Percentiles rank a stretch among this genome's conserved stretches.
These are phyloP conservation scores for Anguilla japonica DNA, from an alignment of 2,113 vertebrate species.

Conservation along the genomic window DNA sequence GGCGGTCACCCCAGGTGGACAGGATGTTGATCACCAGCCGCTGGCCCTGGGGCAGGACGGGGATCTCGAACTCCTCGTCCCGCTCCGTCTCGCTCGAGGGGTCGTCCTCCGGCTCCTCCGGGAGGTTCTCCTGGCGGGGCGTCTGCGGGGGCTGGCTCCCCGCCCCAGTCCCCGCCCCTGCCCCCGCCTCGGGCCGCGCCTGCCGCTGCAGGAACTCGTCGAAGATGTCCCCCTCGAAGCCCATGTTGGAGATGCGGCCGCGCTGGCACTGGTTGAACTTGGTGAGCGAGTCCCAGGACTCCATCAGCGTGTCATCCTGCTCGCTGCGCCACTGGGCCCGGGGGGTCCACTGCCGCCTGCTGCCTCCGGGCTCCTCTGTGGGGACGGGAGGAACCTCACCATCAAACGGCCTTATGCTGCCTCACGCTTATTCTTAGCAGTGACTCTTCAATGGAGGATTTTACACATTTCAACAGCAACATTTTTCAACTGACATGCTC, in stretches of 20 bases:
- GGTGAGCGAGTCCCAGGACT: slow-evolving; percentile 87
- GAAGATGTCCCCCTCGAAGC: slow-evolving; percentile 85
- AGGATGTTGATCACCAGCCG: slow-evolving; percentile 80
- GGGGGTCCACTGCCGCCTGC: slow-evolving; percentile 45
- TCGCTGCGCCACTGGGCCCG: slow-evolving; percentile 65
- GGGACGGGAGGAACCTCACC: slow-evolving; percentile 16
- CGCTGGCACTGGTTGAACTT: slow-evolving; percentile 89
- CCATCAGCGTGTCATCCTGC: slow-evolving; percentile 79
- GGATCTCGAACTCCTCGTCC: slow-evolving; percentile 86
- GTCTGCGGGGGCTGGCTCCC: slow-evolving; percentile 35
- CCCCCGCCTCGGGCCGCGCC: slow-evolving; percentile 46
- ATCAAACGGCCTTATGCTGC: not conserved
- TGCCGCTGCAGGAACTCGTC: slow-evolving; percentile 91
- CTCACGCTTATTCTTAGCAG: not conserved
- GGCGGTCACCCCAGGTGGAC: slow-evolving; percentile 96
- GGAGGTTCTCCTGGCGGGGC: slow-evolving; percentile 44
- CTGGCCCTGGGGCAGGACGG: slow-evolving; percentile 83
- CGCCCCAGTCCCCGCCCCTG: slow-evolving; percentile 18
- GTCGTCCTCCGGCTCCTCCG: slow-evolving; percentile 57
- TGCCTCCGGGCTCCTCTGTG: slow-evolving; percentile 53
- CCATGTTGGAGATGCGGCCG: slow-evolving; percentile 86
- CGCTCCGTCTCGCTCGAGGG: slow-evolving; percentile 48
- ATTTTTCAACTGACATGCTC: too few species aligned
- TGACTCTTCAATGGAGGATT: not conserved
- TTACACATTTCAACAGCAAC: not conserved